These are phyloP conservation scores for Odontophorus gujanensis DNA, from an alignment of 2,113 vertebrate species.

Conservation along the genomic window DNA sequence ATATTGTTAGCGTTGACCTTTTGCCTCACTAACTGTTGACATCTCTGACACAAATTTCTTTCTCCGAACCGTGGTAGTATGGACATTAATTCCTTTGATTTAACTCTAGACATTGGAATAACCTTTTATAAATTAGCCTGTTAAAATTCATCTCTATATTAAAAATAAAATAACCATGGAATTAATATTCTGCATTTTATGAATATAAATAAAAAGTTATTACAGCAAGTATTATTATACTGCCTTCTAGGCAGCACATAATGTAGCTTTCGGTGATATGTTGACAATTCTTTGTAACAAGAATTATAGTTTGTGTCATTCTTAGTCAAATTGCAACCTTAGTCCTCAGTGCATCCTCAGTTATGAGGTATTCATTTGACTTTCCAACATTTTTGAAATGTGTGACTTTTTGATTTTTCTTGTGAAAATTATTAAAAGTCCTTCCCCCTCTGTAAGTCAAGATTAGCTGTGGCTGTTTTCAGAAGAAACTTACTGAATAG, in stretches of 20 bases:
- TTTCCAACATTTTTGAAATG: neutral
- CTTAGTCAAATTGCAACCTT: neutral
- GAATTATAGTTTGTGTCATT: constrained; percentile 3
- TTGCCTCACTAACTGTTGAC: constrained; percentile 43
- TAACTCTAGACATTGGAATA: constrained; percentile 38
- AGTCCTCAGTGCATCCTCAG: neutral
- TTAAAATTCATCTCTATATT: constrained; percentile 58
- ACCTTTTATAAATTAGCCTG: constrained; percentile 50
- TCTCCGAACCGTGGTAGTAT: neutral
- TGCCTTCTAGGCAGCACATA: constrained; percentile 17
- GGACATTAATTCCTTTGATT: constrained; percentile 38
- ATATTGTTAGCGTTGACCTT: constrained; percentile 15
- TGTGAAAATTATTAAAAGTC: neutral
- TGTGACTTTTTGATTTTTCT: neutral
- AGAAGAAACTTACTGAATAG: neutral
- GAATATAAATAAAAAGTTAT: constrained; percentile 59
- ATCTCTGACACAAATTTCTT: neutral
- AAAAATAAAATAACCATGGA: constrained; percentile 33
- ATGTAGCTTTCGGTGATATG: neutral
- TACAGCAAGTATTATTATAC: constrained; percentile 11
- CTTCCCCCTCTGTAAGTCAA: neutral
- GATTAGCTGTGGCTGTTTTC: neutral
- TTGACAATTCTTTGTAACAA: constrained; percentile 11
- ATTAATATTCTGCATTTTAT: constrained; percentile 44
- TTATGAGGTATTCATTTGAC: neutral